A percentile compares a stretch with the other conserved stretches of the same genome.
These are phyloP conservation scores for Atherinosoma microstoma DNA, from an alignment of 2,797 vertebrate genomes.

Conservation along the genomic window DNA sequence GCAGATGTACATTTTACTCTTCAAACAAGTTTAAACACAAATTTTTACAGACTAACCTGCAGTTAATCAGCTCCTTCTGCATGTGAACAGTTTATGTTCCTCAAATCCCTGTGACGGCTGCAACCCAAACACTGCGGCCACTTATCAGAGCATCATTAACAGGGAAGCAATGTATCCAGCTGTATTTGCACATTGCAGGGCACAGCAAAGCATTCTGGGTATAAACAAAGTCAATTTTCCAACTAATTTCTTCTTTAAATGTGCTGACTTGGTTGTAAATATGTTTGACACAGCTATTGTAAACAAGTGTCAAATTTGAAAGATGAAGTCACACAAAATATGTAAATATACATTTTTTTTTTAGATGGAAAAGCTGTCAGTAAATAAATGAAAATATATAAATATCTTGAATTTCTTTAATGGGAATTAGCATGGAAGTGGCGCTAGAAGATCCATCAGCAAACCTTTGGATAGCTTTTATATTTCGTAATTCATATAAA, in stretches of 20 bases:
- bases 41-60: background rate
- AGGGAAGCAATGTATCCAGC: background rate
- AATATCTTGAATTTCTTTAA: background rate
- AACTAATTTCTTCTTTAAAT: too few species aligned
- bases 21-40: too few species aligned
- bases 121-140: background rate
- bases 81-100: background rate
- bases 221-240: background rate
- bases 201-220: background rate
- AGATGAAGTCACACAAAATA: too few species aligned
- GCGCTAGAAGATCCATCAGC: too few species aligned
- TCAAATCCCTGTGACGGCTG: background rate
- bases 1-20: constrained; percentile 8
- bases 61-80: background rate
- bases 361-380: background rate
- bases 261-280: background rate
- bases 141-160: background rate
- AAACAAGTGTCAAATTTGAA: too few species aligned
- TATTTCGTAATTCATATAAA: background rate
- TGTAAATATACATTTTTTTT: background rate
- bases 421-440: background rate
- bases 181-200: background rate
- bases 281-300: background rate
- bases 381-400: background rate
- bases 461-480: too few species aligned